Evolutionary conservation across 2,797 vertebrate genomes (phyloP).

Genomic region (Carapus acus): DNA sequence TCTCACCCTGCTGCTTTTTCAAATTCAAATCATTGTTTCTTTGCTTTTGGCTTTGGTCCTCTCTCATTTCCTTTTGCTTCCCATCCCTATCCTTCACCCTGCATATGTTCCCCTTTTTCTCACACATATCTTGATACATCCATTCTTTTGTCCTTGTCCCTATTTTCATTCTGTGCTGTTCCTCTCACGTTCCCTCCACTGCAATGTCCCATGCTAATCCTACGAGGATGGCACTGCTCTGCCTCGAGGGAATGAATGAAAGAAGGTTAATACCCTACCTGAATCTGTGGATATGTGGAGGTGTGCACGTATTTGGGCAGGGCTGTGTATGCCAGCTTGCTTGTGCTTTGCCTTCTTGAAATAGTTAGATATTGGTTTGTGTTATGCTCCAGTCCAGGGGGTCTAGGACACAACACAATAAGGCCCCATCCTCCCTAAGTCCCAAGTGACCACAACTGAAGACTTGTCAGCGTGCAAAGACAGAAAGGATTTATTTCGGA

Average conservation of each 20-base stretch:
- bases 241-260: slow-evolving; percentile 51
- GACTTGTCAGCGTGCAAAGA: no score
- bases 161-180: slow-evolving; percentile 32
- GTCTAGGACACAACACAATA: no score
- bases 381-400: no score
- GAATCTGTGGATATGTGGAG: not conserved
- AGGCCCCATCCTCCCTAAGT: no score
- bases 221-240: slow-evolving; percentile 36
- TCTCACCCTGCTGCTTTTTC: slow-evolving; percentile 3
- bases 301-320: slow-evolving; percentile 22
- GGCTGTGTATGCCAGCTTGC: slow-evolving; percentile 36
- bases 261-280: slow-evolving; percentile 46
- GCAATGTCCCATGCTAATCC: slow-evolving; percentile 49
- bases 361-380: slow-evolving; percentile 56
- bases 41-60: slow-evolving; percentile 1
- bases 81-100: no score
- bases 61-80: slow-evolving; percentile 13
- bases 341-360: slow-evolving; percentile 44
- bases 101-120: not conserved
- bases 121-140: slow-evolving; percentile 4
- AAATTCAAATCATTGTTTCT: not conserved
- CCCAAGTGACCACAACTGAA: no score
- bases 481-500: no score
- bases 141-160: slow-evolving; percentile 12
- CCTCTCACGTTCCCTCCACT: slow-evolving; percentile 29